These are phyloP conservation scores for Caenorhabditis zanzibari DNA, from an alignment of 2,888 invertebrate species.

Conservation along the genomic window DNA sequence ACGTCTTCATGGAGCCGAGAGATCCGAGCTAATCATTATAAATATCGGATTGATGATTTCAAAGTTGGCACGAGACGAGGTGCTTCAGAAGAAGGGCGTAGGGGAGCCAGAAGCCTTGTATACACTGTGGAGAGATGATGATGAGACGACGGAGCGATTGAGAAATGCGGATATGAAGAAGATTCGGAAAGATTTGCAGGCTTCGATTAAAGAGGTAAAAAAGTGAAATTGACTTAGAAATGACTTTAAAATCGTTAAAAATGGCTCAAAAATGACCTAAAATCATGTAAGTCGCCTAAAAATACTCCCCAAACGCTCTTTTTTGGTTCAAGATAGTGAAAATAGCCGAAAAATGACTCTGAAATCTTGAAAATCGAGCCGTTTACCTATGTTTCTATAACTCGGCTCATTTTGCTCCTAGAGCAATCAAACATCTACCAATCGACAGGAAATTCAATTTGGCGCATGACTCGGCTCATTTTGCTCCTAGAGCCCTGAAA, in stretches of 20 bases:
- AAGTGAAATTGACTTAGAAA: not conserved
- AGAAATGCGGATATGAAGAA: conserved; percentile 70
- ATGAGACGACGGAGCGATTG: conserved; percentile 48
- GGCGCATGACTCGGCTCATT: too few relatives aligned
- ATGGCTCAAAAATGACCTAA: not conserved
- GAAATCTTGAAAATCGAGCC: too few relatives aligned
- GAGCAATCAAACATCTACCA: too few relatives aligned
- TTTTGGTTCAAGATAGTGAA: too few relatives aligned
- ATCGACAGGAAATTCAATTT: too few relatives aligned
- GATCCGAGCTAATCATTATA: conserved; percentile 70
- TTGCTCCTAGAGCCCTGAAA: too few relatives aligned
- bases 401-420: too few relatives aligned
- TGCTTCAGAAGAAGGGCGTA: conserved; percentile 63
- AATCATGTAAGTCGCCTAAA: not conserved
- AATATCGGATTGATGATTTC: conserved; percentile 75
- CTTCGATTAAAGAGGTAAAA: conserved; percentile 67
- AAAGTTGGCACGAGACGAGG: conserved; percentile 76
- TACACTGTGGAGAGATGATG: conserved; percentile 71
- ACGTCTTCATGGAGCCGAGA: conserved; percentile 54
- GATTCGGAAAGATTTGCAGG: conserved; percentile 68
- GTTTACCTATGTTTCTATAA: too few relatives aligned
- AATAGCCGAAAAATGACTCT: too few relatives aligned
- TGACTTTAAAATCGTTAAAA: not conserved
- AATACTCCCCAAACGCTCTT: too few relatives aligned
- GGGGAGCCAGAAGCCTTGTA: conserved; percentile 74